Evolutionary conservation across 2,113 vertebrate species (phyloP).

Genomic region (Corythoichthys intestinalis): DNA sequence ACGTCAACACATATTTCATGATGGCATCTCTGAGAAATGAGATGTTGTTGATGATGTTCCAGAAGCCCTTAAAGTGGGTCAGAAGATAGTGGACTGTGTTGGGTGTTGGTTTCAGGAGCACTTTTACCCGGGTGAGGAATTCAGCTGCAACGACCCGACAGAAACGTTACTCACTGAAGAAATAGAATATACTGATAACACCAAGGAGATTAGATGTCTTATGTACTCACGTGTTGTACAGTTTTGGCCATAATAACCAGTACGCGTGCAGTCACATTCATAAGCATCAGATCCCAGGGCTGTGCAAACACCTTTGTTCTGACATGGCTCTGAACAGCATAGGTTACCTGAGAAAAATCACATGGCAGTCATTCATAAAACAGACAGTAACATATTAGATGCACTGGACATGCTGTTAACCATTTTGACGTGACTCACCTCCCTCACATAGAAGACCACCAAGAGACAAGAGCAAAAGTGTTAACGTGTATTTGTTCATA

Average conservation of each 20-base stretch:
- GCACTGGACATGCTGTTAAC: background rate
- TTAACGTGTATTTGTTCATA: slow-evolving; percentile 51
- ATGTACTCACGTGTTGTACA: slow-evolving; percentile 83
- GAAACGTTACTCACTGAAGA: background rate
- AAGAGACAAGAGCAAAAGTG: slow-evolving; percentile 53
- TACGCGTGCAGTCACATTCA: slow-evolving; percentile 90
- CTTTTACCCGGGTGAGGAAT: slow-evolving; percentile 82
- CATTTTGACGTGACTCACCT: slow-evolving; percentile 42
- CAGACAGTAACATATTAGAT: background rate
- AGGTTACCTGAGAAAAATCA: slow-evolving; percentile 73
- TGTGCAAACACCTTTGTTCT: slow-evolving; percentile 88
- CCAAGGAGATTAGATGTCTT: background rate
- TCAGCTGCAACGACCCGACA: slow-evolving; percentile 74
- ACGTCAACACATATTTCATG: slow-evolving; percentile 92
- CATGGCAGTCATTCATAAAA: background rate
- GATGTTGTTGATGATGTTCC: slow-evolving; percentile 92
- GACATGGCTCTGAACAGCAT: slow-evolving; percentile 91
- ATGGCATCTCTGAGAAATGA: slow-evolving; percentile 82
- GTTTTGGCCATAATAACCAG: slow-evolving; percentile 86
- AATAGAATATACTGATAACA: background rate
- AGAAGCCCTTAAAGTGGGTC: slow-evolving; percentile 87
- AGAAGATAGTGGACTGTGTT: slow-evolving; percentile 92
- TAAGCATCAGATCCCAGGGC: slow-evolving; percentile 72
- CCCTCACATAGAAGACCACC: slow-evolving; percentile 54
- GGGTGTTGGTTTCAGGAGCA: slow-evolving; percentile 81